Percentiles rank a stretch among this genome's conserved stretches.
Evolutionary conservation across 2,888 invertebrate species (phyloP).

Genomic region (Microctonus aethiopoides): DNA sequence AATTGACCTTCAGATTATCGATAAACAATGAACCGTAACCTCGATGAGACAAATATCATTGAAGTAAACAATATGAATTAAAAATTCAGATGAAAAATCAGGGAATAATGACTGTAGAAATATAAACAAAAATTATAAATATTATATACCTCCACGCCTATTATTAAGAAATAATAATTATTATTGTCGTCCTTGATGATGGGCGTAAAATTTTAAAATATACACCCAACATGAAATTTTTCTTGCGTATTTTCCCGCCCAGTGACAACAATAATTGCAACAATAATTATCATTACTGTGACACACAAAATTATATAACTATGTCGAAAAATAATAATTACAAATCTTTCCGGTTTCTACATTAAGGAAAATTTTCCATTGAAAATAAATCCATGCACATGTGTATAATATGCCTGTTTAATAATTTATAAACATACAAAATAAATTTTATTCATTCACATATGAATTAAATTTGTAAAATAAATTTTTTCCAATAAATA

Average conservation of each 20-base stretch:
- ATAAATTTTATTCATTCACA: too few relatives aligned
- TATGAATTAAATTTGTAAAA: background rate
- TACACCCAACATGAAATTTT: background rate
- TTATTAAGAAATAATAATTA: background rate
- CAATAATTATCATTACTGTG: background rate
- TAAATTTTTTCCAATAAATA: too few relatives aligned
- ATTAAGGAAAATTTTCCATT: too few relatives aligned
- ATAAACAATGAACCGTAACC: conserved; percentile 22
- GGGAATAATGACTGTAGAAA: background rate
- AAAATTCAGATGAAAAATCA: too few relatives aligned
- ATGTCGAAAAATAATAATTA: too few relatives aligned
- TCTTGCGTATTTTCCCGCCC: background rate
- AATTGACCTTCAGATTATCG: conserved; percentile 49
- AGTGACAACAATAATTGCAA: background rate
- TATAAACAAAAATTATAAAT: background rate
- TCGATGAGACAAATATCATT: background rate
- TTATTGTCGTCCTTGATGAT: background rate
- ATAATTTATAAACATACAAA: too few relatives aligned
- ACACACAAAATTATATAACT: background rate
- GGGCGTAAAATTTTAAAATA: background rate
- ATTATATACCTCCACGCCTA: background rate
- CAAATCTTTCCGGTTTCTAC: too few relatives aligned
- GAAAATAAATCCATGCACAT: background rate
- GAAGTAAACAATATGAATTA: background rate
- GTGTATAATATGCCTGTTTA: background rate